Percentiles rank a stretch among this genome's conserved stretches.
Conservation (phyloP, 2,113 vertebrate species). For the Myotis brandtii region DNA sequence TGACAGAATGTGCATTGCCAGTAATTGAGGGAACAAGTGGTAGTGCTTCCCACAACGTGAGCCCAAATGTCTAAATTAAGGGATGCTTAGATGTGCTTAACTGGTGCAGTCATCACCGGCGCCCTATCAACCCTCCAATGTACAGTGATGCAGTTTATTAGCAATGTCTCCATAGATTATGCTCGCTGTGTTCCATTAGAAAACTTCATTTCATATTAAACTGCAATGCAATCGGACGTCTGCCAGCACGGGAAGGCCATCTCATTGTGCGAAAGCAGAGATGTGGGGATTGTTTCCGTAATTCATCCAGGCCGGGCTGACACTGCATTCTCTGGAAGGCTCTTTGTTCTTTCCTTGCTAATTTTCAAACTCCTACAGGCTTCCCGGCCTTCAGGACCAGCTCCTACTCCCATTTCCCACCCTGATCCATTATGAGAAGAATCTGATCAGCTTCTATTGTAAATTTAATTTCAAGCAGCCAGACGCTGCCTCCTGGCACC, state of each 20-base stretch:
- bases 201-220: conserved; percentile 85
- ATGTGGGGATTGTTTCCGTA: conserved; percentile 65
- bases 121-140: conserved; percentile 72
- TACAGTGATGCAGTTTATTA: conserved; percentile 82
- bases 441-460: conserved; percentile 79
- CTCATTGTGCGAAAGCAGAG: conserved; percentile 66
- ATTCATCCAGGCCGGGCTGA: conserved; percentile 45
- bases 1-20: conserved; percentile 65
- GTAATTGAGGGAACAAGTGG: conserved; percentile 70
- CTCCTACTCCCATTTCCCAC: conserved; percentile 41
- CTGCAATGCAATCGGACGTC: conserved; percentile 67
- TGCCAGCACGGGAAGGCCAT: conserved; percentile 73
- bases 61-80: conserved; percentile 82
- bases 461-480: conserved; percentile 81
- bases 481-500: conserved; percentile 79
- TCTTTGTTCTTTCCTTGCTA: conserved; percentile 71
- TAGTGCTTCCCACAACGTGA: conserved; percentile 73
- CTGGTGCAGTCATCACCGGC: conserved; percentile 76
- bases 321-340: conserved; percentile 62
- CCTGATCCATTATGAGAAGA: conserved; percentile 74
- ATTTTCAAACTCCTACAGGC: conserved; percentile 73
- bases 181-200: conserved; percentile 79
- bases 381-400: conserved; percentile 59
- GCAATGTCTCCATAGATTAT: conserved; percentile 80
- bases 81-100: conserved; percentile 74